A percentile compares a stretch with the other conserved stretches of the same genome.
Conservation (phyloP, 2,113 vertebrate species). For the Picathartes gymnocephalus region DNA sequence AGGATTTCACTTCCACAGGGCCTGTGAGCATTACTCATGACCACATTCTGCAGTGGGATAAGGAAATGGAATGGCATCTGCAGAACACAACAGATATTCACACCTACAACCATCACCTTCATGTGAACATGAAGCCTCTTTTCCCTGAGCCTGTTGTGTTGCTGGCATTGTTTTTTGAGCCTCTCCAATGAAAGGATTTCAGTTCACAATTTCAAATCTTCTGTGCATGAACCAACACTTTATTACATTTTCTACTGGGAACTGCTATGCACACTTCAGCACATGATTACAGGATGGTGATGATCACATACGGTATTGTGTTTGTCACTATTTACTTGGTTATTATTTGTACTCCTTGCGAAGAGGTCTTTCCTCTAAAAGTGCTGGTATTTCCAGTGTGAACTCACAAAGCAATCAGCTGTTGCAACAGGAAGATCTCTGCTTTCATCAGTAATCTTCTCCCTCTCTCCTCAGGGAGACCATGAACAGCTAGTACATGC, state of each 20-base stretch:
- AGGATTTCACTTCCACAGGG: background rate
- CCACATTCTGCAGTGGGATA: background rate
- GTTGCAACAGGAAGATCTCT: background rate
- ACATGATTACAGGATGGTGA: background rate
- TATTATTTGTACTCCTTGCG: background rate
- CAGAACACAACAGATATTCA: background rate
- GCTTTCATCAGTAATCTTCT: background rate
- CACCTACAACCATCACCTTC: background rate
- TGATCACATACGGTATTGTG: background rate
- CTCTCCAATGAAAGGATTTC: background rate
- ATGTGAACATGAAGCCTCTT: background rate
- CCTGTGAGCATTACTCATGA: background rate
- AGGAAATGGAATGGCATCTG: background rate
- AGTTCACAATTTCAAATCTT: background rate
- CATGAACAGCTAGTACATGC: accelerated
- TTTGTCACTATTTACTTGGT: background rate
- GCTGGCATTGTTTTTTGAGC: background rate
- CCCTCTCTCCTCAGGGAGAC: background rate
- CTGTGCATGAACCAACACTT: background rate
- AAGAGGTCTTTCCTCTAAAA: background rate
- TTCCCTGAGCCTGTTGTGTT: background rate
- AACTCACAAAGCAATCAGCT: background rate
- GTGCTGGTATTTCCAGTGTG: background rate
- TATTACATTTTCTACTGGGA: background rate
- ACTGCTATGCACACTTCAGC: accelerated